A percentile compares a stretch with the other conserved stretches of the same genome.
These are phyloP conservation scores for Sialis lutaria DNA, from an alignment of 2,888 invertebrate genomes.

Conservation along the genomic window DNA sequence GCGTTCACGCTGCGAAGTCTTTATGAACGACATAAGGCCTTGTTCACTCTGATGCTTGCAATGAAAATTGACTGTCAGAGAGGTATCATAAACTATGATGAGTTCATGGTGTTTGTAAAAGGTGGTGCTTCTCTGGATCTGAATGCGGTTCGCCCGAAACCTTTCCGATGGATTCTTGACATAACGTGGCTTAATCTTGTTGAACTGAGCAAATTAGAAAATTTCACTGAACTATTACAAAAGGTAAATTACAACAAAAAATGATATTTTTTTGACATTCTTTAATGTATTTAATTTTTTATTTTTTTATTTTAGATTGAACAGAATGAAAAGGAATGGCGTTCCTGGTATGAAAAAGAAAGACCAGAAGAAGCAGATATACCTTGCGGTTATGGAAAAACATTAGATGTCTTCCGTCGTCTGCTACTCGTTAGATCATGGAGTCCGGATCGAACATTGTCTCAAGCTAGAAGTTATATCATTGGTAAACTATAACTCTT, in stretches of 20 bases:
- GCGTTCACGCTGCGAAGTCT: conserved; percentile 80
- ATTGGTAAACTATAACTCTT: conserved; percentile 35
- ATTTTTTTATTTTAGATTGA: conserved; percentile 38
- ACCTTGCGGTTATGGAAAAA: conserved; percentile 75
- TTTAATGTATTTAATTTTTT: not conserved
- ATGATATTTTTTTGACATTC: not conserved
- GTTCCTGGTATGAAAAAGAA: conserved; percentile 80
- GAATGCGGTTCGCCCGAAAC: conserved; percentile 83
- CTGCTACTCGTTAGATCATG: conserved; percentile 73
- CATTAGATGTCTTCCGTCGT: conserved; percentile 77
- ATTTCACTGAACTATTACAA: conserved; percentile 60
- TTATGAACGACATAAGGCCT: conserved; percentile 81
- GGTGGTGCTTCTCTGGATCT: conserved; percentile 89
- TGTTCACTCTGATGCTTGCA: conserved; percentile 86
- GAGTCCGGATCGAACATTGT: conserved; percentile 89
- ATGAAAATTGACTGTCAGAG: conserved; percentile 87
- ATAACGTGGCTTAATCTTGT: conserved; percentile 94
- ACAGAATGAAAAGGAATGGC: conserved; percentile 76
- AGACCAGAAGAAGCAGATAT: conserved; percentile 82
- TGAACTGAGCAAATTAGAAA: conserved; percentile 71
- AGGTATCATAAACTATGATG: conserved; percentile 65
- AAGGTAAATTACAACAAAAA: conserved; percentile 32
- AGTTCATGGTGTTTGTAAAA: conserved; percentile 91
- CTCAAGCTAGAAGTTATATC: conserved; percentile 83
- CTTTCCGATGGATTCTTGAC: conserved; percentile 87